A percentile compares a stretch with the other conserved stretches of the same genome.
phyloP scores from a whole-genome alignment of 2,113 vertebrate species.

The Fulica atra region DNA sequence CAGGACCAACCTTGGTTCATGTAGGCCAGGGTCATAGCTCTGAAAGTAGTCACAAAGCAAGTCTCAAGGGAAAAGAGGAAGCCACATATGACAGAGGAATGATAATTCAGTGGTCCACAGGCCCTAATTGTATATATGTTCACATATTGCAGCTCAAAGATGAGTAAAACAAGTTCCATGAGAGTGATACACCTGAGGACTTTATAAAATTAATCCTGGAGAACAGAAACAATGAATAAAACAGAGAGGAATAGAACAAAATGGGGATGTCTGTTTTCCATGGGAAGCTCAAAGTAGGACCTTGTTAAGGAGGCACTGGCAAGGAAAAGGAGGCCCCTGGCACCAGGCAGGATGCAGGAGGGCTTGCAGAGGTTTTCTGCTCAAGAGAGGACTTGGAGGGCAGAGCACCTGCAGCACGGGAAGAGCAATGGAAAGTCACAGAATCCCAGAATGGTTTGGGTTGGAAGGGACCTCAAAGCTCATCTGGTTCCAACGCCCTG shows the following conservation, averaged over 20 bases:
- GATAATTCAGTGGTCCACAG: background rate
- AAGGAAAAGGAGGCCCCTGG: background rate
- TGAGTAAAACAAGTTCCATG: background rate
- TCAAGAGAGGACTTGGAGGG: background rate
- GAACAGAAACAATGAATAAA: background rate
- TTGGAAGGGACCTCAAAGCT: too few relatives aligned
- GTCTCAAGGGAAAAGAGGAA: background rate
- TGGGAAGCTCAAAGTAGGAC: background rate
- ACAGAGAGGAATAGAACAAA: background rate
- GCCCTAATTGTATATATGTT: background rate
- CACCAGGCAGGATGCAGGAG: background rate
- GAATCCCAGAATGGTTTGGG: too few relatives aligned
- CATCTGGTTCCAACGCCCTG: too few relatives aligned
- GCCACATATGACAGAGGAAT: background rate
- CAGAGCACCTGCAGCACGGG: accelerated
- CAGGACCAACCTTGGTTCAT: background rate
- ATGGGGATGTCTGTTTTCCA: background rate
- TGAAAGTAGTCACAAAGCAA: background rate
- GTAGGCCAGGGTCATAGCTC: background rate
- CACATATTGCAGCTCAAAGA: background rate
- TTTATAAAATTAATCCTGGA: background rate
- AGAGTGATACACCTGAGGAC: background rate
- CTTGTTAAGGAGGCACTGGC: background rate
- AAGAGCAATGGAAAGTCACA: background rate
- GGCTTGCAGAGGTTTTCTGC: background rate